Evolutionary conservation across 2,797 vertebrate species (phyloP), one percentile per base, ranked within the genome.

Genomic region (Falco naumanni): DNA sequence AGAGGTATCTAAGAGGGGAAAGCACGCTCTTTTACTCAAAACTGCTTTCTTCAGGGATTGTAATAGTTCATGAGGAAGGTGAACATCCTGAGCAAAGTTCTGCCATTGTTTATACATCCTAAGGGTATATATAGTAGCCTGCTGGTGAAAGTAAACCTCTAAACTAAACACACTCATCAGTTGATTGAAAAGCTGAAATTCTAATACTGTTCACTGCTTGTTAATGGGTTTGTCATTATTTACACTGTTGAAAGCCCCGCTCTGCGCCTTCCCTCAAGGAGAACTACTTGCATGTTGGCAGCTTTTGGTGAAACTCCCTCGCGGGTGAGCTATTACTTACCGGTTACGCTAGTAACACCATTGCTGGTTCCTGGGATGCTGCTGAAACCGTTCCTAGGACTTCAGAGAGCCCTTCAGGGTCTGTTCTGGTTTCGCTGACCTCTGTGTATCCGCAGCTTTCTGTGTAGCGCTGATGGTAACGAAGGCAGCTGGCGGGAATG

Each of bases 271-370:
- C 50, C 7, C 13, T 68, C 2, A 3, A 59, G 12, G 31, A 61
- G 65, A 74, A 12, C n/a, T 51, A 1, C 12, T 18, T 0, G 0
- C 1, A 4, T 2, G 0, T 25, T 61, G n/a, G 43, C 29, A 81
- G 69, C 19, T 66, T 80, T 26, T 28, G 65, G 26, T 61, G 37
- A 18, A 53, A 13, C 28, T 37, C 50, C 20, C 33, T 76, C 25
- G 31, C 1, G 1, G 10, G 29, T 64, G 37, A 87, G n/a, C 41
- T 24, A 5, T 11, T 47, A 2, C 0, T 2, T 34, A 21, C 6
- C 48, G 60, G 39, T 56, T 69, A 18, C 26, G 11, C 18, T 53
- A 37, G 28, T 8, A 50, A 45, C 2, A 8, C 47, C 21, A 6
- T 1, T 61, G 15, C 66, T 12, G 4, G 2, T 74, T 53, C 24